Evolutionary conservation across 2,797 vertebrate genomes (phyloP).

Genomic region (Loris lydekkerianus): DNA sequence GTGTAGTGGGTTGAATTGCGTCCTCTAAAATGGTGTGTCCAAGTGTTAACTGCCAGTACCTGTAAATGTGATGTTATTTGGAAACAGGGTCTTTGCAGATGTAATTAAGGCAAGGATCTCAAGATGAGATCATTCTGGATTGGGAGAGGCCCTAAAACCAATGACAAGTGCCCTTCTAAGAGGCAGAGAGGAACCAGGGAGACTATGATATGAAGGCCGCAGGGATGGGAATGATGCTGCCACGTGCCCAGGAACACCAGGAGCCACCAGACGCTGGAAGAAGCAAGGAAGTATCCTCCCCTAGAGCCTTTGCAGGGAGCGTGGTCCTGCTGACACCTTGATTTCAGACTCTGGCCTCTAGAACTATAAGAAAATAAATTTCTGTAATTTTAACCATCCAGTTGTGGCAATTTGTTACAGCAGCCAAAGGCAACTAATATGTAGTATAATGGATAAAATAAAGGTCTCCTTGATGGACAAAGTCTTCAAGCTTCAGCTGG

Average conservation of each 20-base stretch:
- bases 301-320: accelerated
- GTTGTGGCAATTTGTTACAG: not conserved
- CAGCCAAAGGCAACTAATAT: not conserved
- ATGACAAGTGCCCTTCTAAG: not conserved
- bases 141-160: not conserved
- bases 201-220: not conserved
- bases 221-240: not conserved
- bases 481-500: not conserved
- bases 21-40: not conserved
- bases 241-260: not conserved
- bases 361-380: not conserved
- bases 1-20: not conserved
- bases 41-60: not conserved
- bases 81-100: not conserved
- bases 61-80: not conserved
- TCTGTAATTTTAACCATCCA: not conserved
- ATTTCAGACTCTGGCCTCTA: not conserved
- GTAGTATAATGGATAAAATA: not conserved
- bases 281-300: accelerated
- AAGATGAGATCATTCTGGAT: not conserved
- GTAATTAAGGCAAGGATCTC: not conserved
- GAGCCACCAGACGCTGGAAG: not conserved
- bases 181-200: not conserved
- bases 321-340: not conserved
- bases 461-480: not conserved